phyloP scores from a whole-genome alignment of 2,113 vertebrate genomes.

The Cynopterus brachyotis region DNA sequence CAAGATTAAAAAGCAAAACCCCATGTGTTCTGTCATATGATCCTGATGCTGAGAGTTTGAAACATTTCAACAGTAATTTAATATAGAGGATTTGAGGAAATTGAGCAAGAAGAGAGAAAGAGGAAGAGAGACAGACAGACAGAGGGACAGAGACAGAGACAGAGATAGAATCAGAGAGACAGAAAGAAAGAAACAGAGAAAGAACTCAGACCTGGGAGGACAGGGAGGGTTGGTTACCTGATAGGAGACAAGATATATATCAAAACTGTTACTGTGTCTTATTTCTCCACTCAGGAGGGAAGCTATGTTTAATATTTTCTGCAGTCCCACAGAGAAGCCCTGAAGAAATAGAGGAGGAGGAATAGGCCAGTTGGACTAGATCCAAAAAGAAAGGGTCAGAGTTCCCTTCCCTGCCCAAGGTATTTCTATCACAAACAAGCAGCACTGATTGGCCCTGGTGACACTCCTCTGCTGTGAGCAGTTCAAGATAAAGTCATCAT shows the following conservation, averaged over 20 bases:
- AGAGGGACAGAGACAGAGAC: neutral
- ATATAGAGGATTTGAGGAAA: constrained; percentile 59
- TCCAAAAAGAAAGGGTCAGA: fast-evolving
- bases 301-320: constrained; percentile 19
- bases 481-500: neutral
- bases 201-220: neutral
- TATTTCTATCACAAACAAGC: neutral
- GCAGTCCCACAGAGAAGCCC: neutral
- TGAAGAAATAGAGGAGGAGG: neutral
- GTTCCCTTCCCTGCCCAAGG: neutral
- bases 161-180: neutral
- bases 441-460: neutral
- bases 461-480: neutral
- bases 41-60: constrained; percentile 55
- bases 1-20: constrained; percentile 71
- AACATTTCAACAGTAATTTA: constrained; percentile 76
- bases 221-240: neutral
- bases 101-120: neutral
- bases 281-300: constrained; percentile 64
- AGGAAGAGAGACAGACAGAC: neutral
- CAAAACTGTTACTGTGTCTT: constrained; percentile 63
- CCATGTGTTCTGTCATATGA: constrained; percentile 43
- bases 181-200: neutral
- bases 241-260: constrained; percentile 61
- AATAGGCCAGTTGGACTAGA: neutral